Evolutionary conservation across 2,113 vertebrate genomes (phyloP).

Genomic region (Pristiophorus japonicus): DNA sequence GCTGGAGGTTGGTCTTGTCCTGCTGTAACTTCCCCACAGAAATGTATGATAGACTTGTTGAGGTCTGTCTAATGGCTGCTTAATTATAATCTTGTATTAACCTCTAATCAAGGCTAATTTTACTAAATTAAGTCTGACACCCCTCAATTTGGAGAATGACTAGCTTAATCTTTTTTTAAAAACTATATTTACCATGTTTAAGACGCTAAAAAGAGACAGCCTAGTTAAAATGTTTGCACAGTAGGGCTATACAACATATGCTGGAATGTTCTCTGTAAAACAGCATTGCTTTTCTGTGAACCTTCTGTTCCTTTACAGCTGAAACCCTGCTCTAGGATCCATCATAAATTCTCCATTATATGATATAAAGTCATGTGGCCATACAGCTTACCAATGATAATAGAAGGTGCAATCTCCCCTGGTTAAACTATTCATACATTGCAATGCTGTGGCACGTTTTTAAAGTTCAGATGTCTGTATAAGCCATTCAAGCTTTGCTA

Average conservation of each 20-base stretch:
- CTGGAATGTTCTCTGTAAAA: neutral
- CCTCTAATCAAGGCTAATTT: neutral
- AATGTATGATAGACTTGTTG: neutral
- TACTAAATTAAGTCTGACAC: neutral
- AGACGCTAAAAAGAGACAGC: neutral
- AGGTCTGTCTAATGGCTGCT: neutral
- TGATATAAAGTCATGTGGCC: neutral
- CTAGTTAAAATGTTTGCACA: neutral
- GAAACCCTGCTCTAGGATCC: neutral
- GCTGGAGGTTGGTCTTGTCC: neutral
- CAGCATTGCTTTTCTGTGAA: neutral
- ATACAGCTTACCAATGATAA: neutral
- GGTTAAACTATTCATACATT: neutral
- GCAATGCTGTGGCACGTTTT: neutral
- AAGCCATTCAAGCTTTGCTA: conserved; percentile 19
- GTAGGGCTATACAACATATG: neutral
- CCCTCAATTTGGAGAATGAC: neutral
- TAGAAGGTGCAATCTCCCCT: neutral
- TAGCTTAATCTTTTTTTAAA: neutral
- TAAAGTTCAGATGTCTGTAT: neutral
- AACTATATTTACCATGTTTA: neutral
- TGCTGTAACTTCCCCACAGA: neutral
- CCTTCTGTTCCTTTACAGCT: neutral
- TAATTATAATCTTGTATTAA: neutral
- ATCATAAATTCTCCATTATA: neutral